Base-by-base conservation (phyloP, 2,113 vertebrate genomes). In the Ptychochromis oligacanthus region DNA sequence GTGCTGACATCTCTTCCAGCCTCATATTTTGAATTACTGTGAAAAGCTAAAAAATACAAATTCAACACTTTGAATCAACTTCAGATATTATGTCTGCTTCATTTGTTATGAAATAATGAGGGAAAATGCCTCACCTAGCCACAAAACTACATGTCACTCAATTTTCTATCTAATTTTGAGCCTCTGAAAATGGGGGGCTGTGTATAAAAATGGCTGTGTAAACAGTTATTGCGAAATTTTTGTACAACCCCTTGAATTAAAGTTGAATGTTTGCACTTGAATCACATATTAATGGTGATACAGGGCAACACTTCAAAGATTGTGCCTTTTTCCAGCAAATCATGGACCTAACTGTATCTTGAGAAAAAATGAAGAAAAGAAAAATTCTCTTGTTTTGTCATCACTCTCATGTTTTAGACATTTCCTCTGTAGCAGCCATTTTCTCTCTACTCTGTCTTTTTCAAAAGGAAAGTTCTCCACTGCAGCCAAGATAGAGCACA, bases 401-500 rank as follows among this genome's bases (percentile, higher is more conserved):
- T 72, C 26, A 56, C 65, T 84, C 60, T 78, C 70, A 64, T 75
- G 54, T 67, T 55, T 65, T 26, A 59, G 55, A 85, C 46, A 59
- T 84, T 65, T 56, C n/a, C 22, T 79, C 34, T 65, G 10, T 46
- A 80, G 49, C 60, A 38, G 11, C 20, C 28, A 38, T 43, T 85
- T 85, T 34, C 31, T 88, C 57, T 82, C n/a, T 60, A 52, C 56
- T 82, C 24, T 58, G 7, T 56, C 57, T 81, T 80, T 85, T 77
- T 79, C 76, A 54, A 55, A 67, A 90, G 88, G 54, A 79, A 70
- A 67, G 4, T 60, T 55, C 60, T 86, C 55, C 10, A 20, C 72
- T 75, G 38, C 8, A 80, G 67, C 46, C 10, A 24, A 17, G 36
- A 76, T 64, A 74, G 58, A 88, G 57, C 70, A 79, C n/a, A 12